Conservation (phyloP, 1,140 invertebrate genomes). For the Drosophila cardini region DNA sequence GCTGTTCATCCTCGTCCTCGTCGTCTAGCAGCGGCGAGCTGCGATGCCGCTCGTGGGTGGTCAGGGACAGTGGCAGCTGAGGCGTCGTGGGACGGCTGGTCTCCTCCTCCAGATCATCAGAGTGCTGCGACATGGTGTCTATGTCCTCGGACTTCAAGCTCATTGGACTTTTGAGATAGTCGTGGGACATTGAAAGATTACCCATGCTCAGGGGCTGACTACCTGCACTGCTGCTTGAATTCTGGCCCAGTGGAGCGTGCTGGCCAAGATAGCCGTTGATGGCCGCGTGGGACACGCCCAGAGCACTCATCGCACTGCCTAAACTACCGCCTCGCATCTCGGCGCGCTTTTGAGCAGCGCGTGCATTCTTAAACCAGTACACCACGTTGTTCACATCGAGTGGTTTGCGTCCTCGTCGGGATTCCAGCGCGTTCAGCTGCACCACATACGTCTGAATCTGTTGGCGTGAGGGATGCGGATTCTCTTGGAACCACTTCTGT, state of each 20-base stretch:
- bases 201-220: slow-evolving; percentile 78
- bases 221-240: slow-evolving; percentile 75
- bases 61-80: slow-evolving; percentile 79
- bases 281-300: slow-evolving; percentile 63
- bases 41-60: slow-evolving; percentile 81
- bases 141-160: slow-evolving; percentile 84
- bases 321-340: slow-evolving; percentile 87
- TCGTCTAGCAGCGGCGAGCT: slow-evolving; percentile 67
- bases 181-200: slow-evolving; percentile 79
- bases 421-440: slow-evolving; percentile 96
- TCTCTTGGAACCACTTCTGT: slow-evolving; percentile 97
- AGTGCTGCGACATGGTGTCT: slow-evolving; percentile 84
- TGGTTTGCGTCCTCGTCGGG: slow-evolving; percentile 95
- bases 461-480: slow-evolving; percentile 96
- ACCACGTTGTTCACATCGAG: slow-evolving; percentile 98
- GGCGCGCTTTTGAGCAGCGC: slow-evolving; percentile 96
- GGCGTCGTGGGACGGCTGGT: slow-evolving; percentile 73
- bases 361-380: slow-evolving; percentile 99
- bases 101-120: slow-evolving; percentile 84
- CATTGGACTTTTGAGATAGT: slow-evolving; percentile 83
- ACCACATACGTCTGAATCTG: slow-evolving; percentile 98
- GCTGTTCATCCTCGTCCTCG: slow-evolving; percentile 54
- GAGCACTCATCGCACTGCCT: slow-evolving; percentile 71
- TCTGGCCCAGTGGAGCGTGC: slow-evolving; percentile 77
- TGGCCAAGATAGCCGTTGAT: slow-evolving; percentile 81